Percentiles rank a stretch among this genome's conserved stretches.
Conservation (phyloP, 2,888 invertebrate genomes). For the Bruchidius siliquastri region DNA sequence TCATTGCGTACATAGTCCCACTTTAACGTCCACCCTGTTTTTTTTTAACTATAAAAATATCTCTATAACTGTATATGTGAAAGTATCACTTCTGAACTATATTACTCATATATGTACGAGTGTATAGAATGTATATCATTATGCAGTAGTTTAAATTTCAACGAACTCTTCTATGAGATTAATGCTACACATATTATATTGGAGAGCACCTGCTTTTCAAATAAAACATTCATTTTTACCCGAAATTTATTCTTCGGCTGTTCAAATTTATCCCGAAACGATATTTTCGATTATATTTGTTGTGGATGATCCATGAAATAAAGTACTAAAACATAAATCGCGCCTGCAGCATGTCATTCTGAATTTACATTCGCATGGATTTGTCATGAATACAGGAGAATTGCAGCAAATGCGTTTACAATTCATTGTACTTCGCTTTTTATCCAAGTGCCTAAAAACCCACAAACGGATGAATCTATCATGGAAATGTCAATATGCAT, state of each 20-base stretch:
- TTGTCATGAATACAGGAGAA: neutral
- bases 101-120: too few relatives aligned
- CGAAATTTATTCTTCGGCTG: neutral
- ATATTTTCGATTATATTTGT: neutral
- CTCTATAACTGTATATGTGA: too few relatives aligned
- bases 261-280: neutral
- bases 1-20: too few relatives aligned
- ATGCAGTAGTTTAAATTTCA: neutral
- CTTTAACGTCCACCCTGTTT: too few relatives aligned
- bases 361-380: neutral
- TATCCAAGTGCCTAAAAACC: neutral
- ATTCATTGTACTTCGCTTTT: neutral
- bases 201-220: neutral
- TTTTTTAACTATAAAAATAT: too few relatives aligned
- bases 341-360: neutral
- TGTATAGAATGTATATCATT: neutral
- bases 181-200: neutral
- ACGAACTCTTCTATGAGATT: neutral
- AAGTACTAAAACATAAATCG: neutral
- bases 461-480: neutral
- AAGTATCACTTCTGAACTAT: too few relatives aligned
- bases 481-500: neutral
- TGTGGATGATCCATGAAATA: neutral
- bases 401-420: neutral
- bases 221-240: neutral